phyloP scores from a whole-genome alignment of 1,140 invertebrate species.

The Hetaerina americana region DNA sequence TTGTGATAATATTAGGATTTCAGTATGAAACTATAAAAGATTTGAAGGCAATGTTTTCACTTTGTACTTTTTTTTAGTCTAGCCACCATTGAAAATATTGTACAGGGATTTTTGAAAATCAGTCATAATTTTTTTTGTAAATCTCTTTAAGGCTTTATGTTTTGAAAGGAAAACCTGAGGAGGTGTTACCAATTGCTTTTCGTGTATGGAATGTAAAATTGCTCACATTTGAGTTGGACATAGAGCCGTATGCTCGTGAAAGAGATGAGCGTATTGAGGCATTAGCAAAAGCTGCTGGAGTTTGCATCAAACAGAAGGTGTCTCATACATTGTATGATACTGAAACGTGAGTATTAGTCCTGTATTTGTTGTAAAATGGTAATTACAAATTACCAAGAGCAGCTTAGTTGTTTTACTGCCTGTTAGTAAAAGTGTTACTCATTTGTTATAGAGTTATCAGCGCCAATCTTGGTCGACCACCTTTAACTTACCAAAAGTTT shows the following conservation, averaged over 20 bases:
- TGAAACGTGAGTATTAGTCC: conserved; percentile 30
- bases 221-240: conserved; percentile 54
- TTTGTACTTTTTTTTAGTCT: too few species aligned
- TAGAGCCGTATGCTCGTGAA: conserved; percentile 49
- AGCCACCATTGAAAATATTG: too few species aligned
- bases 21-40: too few species aligned
- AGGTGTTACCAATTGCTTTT: conserved; percentile 48
- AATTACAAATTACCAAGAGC: too few species aligned
- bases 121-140: conserved; percentile 12
- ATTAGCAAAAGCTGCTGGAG: conserved; percentile 38
- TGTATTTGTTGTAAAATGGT: neutral
- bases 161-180: conserved; percentile 44
- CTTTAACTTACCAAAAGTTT: conserved; percentile 58
- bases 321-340: conserved; percentile 60
- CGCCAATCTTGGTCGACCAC: conserved; percentile 47
- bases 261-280: conserved; percentile 47
- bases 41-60: too few species aligned
- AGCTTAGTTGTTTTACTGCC: too few species aligned
- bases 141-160: conserved; percentile 52
- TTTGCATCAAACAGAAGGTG: conserved; percentile 43
- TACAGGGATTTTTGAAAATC: too few species aligned
- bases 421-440: too few species aligned
- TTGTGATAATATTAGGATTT: too few species aligned
- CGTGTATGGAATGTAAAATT: conserved; percentile 51
- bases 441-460: conserved; percentile 37